These are phyloP conservation scores for Enhydra lutris DNA, from an alignment of 2,113 vertebrate species.

Conservation along the genomic window DNA sequence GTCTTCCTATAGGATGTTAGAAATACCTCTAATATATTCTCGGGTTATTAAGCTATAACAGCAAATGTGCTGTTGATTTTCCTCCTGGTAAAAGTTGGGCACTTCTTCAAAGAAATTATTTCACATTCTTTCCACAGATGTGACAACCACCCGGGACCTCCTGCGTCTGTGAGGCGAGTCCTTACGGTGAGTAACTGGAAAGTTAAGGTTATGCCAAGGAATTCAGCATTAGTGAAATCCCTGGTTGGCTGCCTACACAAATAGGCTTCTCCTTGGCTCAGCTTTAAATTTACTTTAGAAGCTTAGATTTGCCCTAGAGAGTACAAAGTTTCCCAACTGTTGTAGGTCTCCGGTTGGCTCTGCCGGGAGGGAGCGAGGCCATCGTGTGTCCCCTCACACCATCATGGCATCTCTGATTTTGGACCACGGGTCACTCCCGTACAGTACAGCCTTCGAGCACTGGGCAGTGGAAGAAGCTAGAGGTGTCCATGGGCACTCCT, in stretches of 20 bases:
- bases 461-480: not conserved
- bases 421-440: rapidly evolving
- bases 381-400: rapidly evolving
- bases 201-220: not conserved
- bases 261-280: not conserved
- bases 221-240: not conserved
- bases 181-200: conserved; percentile 74
- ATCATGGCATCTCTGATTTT: not conserved
- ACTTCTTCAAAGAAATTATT: conserved; percentile 60
- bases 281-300: not conserved
- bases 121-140: conserved; percentile 78
- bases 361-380: not conserved
- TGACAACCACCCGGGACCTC: conserved; percentile 45
- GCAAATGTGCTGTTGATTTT: conserved; percentile 10
- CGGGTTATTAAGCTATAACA: not conserved
- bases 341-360: conserved; percentile 10
- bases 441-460: rapidly evolving
- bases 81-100: not conserved
- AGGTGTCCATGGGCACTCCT: not conserved
- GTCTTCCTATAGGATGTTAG: not conserved
- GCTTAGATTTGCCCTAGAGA: not conserved
- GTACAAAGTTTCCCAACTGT: not conserved
- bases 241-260: not conserved
- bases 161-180: conserved; percentile 68
- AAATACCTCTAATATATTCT: conserved; percentile 1